A percentile compares a stretch with the other conserved stretches of the same genome.
These are phyloP conservation scores for Drymodes brunneopygia DNA, from an alignment of 2,113 vertebrate species.

Conservation along the genomic window DNA sequence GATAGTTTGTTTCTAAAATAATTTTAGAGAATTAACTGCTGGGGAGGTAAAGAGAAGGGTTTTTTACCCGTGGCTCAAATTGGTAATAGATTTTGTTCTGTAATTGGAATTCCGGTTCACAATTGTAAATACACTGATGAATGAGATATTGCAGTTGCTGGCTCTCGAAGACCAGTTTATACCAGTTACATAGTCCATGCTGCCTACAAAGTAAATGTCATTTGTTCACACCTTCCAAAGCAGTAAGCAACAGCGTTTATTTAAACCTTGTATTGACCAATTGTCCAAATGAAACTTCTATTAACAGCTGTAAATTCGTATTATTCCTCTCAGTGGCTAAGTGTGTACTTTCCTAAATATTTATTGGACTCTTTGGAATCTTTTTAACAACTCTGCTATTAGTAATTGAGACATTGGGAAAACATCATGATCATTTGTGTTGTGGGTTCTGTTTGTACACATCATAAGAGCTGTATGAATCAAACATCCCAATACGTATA, in stretches of 20 bases:
- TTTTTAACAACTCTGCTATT: neutral
- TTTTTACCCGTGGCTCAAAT: neutral
- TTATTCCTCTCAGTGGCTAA: neutral
- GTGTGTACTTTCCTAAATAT: neutral
- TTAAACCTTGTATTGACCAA: conserved; percentile 5
- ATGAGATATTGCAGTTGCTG: neutral
- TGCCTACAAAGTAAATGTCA: neutral
- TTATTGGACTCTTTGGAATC: neutral
- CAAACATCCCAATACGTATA: neutral
- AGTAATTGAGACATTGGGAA: neutral
- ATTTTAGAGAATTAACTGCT: neutral
- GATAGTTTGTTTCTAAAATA: neutral
- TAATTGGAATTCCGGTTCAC: conserved; percentile 21
- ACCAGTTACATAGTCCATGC: neutral
- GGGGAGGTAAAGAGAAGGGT: neutral
- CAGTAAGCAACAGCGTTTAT: neutral
- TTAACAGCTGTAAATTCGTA: conserved; percentile 7
- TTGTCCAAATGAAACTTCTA: neutral
- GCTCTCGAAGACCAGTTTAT: neutral
- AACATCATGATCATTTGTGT: neutral
- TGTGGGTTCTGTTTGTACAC: neutral
- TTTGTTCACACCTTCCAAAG: neutral
- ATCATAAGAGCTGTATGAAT: neutral
- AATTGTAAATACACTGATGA: neutral
- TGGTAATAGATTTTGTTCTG: neutral